Evolutionary conservation across 2,888 invertebrate species (phyloP).

Genomic region (Isotomurus palustris): DNA sequence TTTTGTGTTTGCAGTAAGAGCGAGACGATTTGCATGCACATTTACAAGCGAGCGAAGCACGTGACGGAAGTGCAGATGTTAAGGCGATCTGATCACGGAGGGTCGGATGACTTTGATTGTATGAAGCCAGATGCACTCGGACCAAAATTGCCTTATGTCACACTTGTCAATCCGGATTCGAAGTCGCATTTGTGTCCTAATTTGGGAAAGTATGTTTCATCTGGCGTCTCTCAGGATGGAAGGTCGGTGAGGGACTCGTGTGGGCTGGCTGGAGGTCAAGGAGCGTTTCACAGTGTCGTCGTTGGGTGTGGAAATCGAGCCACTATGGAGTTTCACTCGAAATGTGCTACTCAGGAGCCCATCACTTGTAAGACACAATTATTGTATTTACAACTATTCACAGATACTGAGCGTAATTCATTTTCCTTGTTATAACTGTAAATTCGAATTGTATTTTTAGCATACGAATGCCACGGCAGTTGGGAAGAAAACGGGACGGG

Average conservation of each 20-base stretch:
- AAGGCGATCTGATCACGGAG: slow-evolving; percentile 22
- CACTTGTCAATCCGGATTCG: slow-evolving; percentile 34
- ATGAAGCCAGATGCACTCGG: slow-evolving; percentile 47
- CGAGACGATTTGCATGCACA: slow-evolving; percentile 72
- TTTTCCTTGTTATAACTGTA: too few species aligned
- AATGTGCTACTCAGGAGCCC: slow-evolving; percentile 46
- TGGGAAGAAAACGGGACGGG: slow-evolving; percentile 64
- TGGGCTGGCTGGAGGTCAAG: slow-evolving; percentile 51
- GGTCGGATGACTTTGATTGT: slow-evolving; percentile 51
- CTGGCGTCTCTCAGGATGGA: slow-evolving; percentile 54
- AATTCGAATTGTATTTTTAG: slow-evolving; percentile 47
- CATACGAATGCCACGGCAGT: slow-evolving; percentile 68
- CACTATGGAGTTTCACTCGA: slow-evolving; percentile 47
- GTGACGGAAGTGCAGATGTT: slow-evolving; percentile 64
- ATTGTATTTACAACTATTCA: too few species aligned
- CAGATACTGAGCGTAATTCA: too few species aligned
- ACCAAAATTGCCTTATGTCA: slow-evolving; percentile 31
- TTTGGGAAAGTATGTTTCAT: slow-evolving; percentile 62
- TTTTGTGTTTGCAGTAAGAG: slow-evolving; percentile 54
- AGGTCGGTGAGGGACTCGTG: slow-evolving; percentile 48
- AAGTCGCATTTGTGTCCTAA: slow-evolving; percentile 53
- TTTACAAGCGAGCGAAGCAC: slow-evolving; percentile 64
- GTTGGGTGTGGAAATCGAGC: slow-evolving; percentile 57
- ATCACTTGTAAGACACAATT: slow-evolving; percentile 45
- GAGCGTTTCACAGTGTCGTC: slow-evolving; percentile 51